Conservation (phyloP, 2,797 vertebrate genomes). For the Esox masquinongy region DNA sequence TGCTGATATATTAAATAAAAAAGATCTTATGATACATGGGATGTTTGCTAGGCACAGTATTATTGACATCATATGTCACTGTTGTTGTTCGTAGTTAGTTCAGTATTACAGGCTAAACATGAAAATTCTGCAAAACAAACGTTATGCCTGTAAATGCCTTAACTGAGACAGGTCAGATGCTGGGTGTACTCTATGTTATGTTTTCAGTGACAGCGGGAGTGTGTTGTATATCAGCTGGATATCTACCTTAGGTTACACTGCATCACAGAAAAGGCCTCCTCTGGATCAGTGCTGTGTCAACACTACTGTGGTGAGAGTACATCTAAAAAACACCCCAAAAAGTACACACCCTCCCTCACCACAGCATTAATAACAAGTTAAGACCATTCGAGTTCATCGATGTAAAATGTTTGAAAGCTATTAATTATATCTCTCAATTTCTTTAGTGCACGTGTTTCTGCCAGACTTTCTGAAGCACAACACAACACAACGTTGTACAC, state of each 20-base stretch:
- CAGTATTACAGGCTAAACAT: slow-evolving; percentile 1
- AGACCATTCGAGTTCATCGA: too few relatives aligned
- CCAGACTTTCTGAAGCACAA: too few relatives aligned
- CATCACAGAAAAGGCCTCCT: slow-evolving; percentile 41
- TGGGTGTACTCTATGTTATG: slow-evolving; percentile 12
- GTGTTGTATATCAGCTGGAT: slow-evolving; percentile 38
- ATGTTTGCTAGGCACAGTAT: slow-evolving; percentile 25
- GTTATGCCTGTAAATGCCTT: slow-evolving; percentile 42
- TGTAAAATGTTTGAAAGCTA: too few relatives aligned
- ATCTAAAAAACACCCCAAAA: slow-evolving; percentile 35
- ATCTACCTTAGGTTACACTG: slow-evolving; percentile 52
- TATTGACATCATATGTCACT: slow-evolving; percentile 10
- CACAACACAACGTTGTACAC: too few relatives aligned
- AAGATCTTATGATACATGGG: slow-evolving; percentile 51
- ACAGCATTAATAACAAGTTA: too few relatives aligned
- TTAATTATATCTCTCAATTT: too few relatives aligned
- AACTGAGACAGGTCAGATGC: slow-evolving; percentile 24
- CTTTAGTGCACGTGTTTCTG: too few relatives aligned
- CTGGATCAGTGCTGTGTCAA: slow-evolving; percentile 21
- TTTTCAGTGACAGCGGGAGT: slow-evolving; percentile 35
- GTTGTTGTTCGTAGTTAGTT: slow-evolving; percentile 22
- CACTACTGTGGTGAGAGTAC: slow-evolving; percentile 39
- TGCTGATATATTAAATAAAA: slow-evolving; percentile 62
- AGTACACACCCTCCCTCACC: too few relatives aligned
- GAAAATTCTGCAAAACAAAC: slow-evolving; percentile 45